phyloP scores from a whole-genome alignment of 2,888 invertebrate genomes.

The Cantharis rustica region DNA sequence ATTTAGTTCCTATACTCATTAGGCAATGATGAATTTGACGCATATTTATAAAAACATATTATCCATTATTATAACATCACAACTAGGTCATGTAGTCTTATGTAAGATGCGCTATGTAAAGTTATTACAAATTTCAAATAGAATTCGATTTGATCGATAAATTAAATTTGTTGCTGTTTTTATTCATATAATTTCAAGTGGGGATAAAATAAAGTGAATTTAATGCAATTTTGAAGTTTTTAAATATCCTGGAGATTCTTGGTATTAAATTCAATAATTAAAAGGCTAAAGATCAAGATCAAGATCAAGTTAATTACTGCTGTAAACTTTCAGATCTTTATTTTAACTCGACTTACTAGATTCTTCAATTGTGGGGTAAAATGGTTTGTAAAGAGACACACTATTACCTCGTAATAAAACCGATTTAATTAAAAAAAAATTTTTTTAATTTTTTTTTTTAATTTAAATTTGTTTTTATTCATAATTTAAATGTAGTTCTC shows the following conservation, averaged over 20 bases:
- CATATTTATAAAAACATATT: conserved; percentile 32
- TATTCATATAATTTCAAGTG: neutral
- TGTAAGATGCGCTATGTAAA: conserved; percentile 52
- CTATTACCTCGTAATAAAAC: too few species aligned
- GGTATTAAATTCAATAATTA: too few species aligned
- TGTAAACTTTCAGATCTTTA: too few species aligned
- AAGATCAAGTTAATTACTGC: too few species aligned
- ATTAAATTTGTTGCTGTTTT: neutral
- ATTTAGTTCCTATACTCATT: conserved; percentile 29
- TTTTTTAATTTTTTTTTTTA: too few species aligned
- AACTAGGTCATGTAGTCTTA: conserved; percentile 30
- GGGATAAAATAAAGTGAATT: neutral
- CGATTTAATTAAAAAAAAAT: too few species aligned
- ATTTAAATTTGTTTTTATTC: too few species aligned
- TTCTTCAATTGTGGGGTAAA: too few species aligned
- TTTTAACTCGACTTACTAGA: too few species aligned
- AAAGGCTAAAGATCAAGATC: too few species aligned
- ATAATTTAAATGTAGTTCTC: too few species aligned
- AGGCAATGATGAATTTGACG: conserved; percentile 18
- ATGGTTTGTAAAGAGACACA: too few species aligned
- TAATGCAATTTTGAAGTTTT: neutral
- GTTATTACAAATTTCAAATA: conserved; percentile 29
- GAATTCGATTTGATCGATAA: neutral
- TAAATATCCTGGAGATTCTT: neutral
- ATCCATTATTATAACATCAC: conserved; percentile 28